A percentile compares a stretch with the other conserved stretches of the same genome.
phyloP scores from a whole-genome alignment of 2,888 invertebrate genomes.

The Drosophila hawaiiensis region DNA sequence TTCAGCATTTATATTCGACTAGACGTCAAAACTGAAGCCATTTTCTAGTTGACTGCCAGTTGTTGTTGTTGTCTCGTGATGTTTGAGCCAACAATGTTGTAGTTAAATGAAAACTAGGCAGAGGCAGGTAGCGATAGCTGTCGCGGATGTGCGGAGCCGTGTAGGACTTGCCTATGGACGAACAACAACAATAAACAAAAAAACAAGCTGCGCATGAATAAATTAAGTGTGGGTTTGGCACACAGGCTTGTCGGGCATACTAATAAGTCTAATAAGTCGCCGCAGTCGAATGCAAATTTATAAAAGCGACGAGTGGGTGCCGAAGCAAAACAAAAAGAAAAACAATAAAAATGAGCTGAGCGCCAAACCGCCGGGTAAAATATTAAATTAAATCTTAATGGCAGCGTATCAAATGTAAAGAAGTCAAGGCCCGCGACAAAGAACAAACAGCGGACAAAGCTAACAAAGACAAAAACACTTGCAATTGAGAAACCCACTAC shows the following conservation, averaged over 20 bases:
- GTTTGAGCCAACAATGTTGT: slow-evolving; percentile 6
- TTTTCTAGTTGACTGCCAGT: neutral
- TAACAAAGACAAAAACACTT: slow-evolving; percentile 34
- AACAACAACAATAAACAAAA: slow-evolving; percentile 5
- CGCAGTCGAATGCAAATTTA: slow-evolving; percentile 45
- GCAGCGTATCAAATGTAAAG: slow-evolving; percentile 63
- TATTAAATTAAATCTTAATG: slow-evolving; percentile 70
- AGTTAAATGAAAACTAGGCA: slow-evolving; percentile 27
- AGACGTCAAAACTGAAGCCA: neutral
- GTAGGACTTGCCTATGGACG: slow-evolving; percentile 50
- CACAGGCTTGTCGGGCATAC: slow-evolving; percentile 64
- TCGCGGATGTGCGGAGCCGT: slow-evolving; percentile 34
- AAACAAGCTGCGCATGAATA: slow-evolving; percentile 56
- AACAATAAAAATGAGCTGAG: slow-evolving; percentile 2
- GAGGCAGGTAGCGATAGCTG: slow-evolving; percentile 49
- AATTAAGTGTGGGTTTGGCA: slow-evolving; percentile 58
- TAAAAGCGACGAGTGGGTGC: slow-evolving; percentile 28
- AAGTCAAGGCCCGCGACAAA: slow-evolving; percentile 75
- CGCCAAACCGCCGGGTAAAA: slow-evolving; percentile 32
- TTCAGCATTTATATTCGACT: neutral
- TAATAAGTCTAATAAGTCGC: slow-evolving; percentile 56
- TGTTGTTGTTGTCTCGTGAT: neutral
- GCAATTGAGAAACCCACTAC: slow-evolving; percentile 48
- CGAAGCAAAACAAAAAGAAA: slow-evolving; percentile 17
- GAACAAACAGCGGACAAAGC: slow-evolving; percentile 53